These are phyloP conservation scores for Bhutanitis thaidina DNA, from an alignment of 2,888 invertebrate genomes.

Conservation along the genomic window DNA sequence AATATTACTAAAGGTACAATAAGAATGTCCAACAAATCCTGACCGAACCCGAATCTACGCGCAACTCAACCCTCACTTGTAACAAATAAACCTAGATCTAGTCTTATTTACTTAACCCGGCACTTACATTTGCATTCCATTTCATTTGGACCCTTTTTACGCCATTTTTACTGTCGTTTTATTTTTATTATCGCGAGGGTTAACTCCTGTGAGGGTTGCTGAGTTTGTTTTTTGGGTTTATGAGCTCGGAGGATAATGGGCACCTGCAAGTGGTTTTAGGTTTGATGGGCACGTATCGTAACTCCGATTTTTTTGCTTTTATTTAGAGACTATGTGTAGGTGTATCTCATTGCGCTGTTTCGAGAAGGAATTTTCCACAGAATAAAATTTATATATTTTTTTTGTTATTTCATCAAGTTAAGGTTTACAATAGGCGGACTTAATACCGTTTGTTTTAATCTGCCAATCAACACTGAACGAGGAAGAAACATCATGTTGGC, in stretches of 20 bases:
- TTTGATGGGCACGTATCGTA: slow-evolving; percentile 9
- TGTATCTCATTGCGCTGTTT: not conserved
- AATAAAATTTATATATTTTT: no score
- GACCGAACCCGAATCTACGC: slow-evolving; percentile 16
- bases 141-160: slow-evolving; percentile 62
- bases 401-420: no score
- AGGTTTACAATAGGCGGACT: no score
- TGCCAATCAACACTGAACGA: no score
- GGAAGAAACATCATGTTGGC: no score
- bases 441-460: no score
- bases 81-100: slow-evolving; percentile 7
- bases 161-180: slow-evolving; percentile 60
- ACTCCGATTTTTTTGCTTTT: not conserved
- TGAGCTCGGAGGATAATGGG: slow-evolving; percentile 34
- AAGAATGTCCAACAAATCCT: not conserved
- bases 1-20: not conserved
- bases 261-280: slow-evolving; percentile 30
- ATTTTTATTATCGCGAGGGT: slow-evolving; percentile 48
- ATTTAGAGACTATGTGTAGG: not conserved
- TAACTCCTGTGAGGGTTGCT: slow-evolving; percentile 39
- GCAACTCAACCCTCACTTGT: not conserved
- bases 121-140: slow-evolving; percentile 69
- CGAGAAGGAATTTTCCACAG: not conserved
- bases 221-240: slow-evolving; percentile 55
- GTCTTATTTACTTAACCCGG: slow-evolving; percentile 38